Conservation (phyloP, 2,797 vertebrate species). For the Sebastes itinus region DNA sequence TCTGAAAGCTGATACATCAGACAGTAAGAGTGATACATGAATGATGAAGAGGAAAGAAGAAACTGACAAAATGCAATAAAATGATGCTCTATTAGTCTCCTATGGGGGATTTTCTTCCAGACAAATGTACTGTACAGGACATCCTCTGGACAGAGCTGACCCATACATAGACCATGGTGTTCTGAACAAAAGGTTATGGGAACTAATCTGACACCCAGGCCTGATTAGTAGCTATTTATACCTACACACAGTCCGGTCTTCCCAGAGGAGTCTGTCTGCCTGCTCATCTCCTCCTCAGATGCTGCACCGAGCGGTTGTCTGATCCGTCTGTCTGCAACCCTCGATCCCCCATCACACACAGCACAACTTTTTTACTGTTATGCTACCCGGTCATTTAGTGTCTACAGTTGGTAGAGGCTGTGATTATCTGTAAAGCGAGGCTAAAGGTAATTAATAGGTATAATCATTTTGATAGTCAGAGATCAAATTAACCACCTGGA, state of each 20-base stretch:
- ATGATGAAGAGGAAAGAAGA: neutral
- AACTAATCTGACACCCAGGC: conserved; percentile 75
- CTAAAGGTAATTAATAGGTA: conserved; percentile 5
- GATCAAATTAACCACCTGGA: neutral
- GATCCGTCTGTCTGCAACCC: conserved; percentile 7
- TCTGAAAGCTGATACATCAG: neutral
- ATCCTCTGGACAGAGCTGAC: conserved; percentile 52
- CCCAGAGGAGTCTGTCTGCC: conserved; percentile 27
- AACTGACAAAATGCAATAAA: neutral
- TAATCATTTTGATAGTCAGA: neutral
- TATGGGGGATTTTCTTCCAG: neutral
- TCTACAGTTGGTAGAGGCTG: neutral
- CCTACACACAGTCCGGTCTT: conserved; percentile 26
- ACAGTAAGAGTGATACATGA: neutral
- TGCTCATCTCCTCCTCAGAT: conserved; percentile 41
- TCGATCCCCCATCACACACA: neutral
- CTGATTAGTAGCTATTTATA: conserved; percentile 80
- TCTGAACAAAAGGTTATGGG: conserved; percentile 74
- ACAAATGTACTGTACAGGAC: conserved; percentile 32
- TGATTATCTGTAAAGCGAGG: conserved; percentile 1
- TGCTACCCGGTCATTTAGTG: neutral
- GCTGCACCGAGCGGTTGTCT: conserved; percentile 5
- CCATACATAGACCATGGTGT: conserved; percentile 9
- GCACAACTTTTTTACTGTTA: neutral
- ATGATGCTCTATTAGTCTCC: neutral